These are phyloP conservation scores for Corynorhinus townsendii DNA, from an alignment of 2,113 vertebrate species.

Conservation along the genomic window DNA sequence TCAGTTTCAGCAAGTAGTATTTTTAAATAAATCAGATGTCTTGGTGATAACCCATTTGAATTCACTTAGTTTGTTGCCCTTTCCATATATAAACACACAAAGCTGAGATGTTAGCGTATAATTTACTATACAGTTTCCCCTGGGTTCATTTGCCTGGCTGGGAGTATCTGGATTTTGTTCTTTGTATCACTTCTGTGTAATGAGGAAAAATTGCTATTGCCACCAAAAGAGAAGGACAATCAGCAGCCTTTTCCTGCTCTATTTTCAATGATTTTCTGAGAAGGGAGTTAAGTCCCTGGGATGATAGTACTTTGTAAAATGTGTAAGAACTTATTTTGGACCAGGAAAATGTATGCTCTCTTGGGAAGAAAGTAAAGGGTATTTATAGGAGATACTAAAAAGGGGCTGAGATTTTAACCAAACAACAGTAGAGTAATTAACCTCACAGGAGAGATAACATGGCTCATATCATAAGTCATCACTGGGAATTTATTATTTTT, in stretches of 20 bases:
- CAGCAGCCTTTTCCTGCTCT: neutral
- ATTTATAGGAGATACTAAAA: conserved; percentile 29
- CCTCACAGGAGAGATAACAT: neutral
- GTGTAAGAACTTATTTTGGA: neutral
- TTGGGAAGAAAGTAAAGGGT: conserved; percentile 16
- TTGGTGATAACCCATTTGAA: neutral
- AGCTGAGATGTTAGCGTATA: neutral
- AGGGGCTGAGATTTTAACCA: neutral
- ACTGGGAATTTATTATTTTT: conserved; percentile 8
- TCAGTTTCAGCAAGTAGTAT: neutral
- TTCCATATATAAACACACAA: neutral
- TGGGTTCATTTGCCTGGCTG: neutral
- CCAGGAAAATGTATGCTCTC: neutral
- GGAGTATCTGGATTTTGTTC: neutral
- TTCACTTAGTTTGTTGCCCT: neutral
- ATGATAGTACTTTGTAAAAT: conserved; percentile 47
- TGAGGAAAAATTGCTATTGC: neutral
- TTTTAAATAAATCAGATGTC: conserved; percentile 39
- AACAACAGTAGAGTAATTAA: conserved; percentile 32
- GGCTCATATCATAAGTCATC: neutral
- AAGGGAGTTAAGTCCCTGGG: conserved; percentile 29
- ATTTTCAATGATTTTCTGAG: conserved; percentile 38
- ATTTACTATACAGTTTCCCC: conserved; percentile 9
- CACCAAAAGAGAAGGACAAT: conserved; percentile 26
- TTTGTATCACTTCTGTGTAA: conserved; percentile 13